Conservation (phyloP, 2,113 vertebrate species). For the Sinosuthora webbiana region DNA sequence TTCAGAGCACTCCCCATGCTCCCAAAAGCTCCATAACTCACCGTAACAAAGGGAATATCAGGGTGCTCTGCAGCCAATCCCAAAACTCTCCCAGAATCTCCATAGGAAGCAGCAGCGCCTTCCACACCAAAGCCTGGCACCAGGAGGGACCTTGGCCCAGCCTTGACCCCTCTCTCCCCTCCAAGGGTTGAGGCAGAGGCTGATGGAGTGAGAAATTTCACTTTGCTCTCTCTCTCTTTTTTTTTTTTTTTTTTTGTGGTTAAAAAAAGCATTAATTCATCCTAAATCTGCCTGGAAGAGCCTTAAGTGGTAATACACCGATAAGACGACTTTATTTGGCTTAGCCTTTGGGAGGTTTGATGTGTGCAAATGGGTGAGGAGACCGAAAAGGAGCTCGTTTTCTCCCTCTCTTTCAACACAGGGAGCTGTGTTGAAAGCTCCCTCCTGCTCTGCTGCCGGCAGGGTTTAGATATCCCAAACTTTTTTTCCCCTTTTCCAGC, state of each 20-base stretch:
- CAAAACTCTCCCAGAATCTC: background rate
- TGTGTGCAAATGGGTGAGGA: slow-evolving; percentile 49
- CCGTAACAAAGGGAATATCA: background rate
- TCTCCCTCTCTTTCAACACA: background rate
- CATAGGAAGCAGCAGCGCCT: background rate
- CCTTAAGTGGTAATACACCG: slow-evolving; percentile 18
- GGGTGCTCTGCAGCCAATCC: background rate
- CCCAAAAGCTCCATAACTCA: background rate
- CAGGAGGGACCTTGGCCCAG: background rate
- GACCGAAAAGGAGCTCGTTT: slow-evolving; percentile 6
- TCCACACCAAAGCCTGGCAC: background rate
- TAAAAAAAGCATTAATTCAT: slow-evolving; percentile 62
- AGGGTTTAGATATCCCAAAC: background rate
- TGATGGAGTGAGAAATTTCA: slow-evolving; percentile 17
- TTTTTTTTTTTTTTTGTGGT: slow-evolving; percentile 15
- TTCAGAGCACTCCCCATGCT: fast-evolving
- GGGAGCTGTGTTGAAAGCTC: background rate
- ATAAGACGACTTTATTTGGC: slow-evolving; percentile 52
- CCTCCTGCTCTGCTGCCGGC: background rate
- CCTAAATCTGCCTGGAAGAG: slow-evolving; percentile 54
- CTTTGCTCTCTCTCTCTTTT: slow-evolving; percentile 8
- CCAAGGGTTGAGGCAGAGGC: slow-evolving; percentile 1
- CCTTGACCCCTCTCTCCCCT: background rate
- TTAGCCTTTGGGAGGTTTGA: slow-evolving; percentile 30
- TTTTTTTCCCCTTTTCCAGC: background rate